Evolutionary conservation across 92 coral and sea anemone genomes (phyloP).

Genomic region (Epizoanthus rinbou): DNA sequence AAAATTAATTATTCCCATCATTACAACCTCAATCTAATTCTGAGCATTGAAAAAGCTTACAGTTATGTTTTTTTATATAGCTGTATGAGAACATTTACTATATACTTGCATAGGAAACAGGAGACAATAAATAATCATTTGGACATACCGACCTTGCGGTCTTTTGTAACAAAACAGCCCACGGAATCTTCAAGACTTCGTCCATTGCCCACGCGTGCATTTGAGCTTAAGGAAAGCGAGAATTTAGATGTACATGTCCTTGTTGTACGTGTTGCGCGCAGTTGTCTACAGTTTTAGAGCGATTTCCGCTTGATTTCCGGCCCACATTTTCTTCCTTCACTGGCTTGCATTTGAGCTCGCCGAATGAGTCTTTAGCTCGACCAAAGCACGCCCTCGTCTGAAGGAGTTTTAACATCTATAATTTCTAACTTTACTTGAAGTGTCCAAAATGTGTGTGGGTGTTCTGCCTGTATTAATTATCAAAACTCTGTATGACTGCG

Average conservation of each 20-base stretch:
- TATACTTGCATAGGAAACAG: conserved; percentile 1
- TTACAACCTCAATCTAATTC: conserved; percentile 34
- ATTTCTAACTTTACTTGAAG: conserved; percentile 36
- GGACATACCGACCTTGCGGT: conserved; percentile 41
- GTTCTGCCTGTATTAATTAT: conserved; percentile 34
- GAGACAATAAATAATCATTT: conserved; percentile 16
- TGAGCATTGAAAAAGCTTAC: conserved; percentile 31
- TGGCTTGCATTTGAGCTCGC: background rate
- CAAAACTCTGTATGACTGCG: conserved; percentile 20
- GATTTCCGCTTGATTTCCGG: conserved; percentile 49
- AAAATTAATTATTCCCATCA: conserved; percentile 37
- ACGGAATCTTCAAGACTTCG: conserved; percentile 30
- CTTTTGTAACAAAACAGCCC: conserved; percentile 31
- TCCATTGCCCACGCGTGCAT: conserved; percentile 20
- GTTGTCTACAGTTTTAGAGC: conserved; percentile 23
- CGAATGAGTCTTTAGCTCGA: background rate
- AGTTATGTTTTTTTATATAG: conserved; percentile 24
- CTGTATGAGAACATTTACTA: background rate
- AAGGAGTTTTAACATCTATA: conserved; percentile 41
- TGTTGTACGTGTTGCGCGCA: conserved; percentile 13
- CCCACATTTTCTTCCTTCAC: background rate
- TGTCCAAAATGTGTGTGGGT: conserved; percentile 44
- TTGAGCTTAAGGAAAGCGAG: conserved; percentile 18
- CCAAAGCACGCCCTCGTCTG: conserved; percentile 34
- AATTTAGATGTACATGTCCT: background rate